Percentiles rank a stretch among this genome's conserved stretches.
Evolutionary conservation across 1,140 invertebrate genomes (phyloP).

Genomic region (Brachionus plicatilis): DNA sequence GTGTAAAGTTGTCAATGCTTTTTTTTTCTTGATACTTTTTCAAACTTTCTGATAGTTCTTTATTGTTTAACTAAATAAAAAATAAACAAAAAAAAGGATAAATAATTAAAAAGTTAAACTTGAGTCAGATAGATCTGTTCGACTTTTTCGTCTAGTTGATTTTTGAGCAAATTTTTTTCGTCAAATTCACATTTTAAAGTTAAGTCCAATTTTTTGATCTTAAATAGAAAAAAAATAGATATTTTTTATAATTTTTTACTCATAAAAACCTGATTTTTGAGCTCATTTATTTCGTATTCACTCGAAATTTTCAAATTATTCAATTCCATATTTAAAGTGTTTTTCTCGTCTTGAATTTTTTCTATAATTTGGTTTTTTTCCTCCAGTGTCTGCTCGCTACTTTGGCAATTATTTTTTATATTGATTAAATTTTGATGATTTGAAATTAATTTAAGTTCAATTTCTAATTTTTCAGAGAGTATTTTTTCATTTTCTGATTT

Average conservation of each 20-base stretch:
- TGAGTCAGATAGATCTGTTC: not conserved
- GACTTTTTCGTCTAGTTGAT: not conserved
- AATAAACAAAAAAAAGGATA: not conserved
- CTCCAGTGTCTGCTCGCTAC: not conserved
- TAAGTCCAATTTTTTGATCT: slow-evolving; percentile 13
- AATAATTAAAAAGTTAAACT: not conserved
- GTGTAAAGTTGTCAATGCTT: not conserved
- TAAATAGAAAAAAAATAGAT: not conserved
- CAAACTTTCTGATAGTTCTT: not conserved
- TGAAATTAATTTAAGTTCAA: not conserved
- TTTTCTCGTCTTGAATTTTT: not conserved
- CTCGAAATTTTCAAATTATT: not conserved
- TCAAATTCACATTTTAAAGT: not conserved
- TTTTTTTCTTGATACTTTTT: not conserved
- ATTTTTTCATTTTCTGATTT: not conserved
- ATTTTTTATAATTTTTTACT: not conserved
- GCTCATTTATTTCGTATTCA: not conserved
- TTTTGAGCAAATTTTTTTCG: not conserved
- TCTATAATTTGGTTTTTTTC: not conserved
- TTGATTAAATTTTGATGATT: not conserved
- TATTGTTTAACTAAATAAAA: not conserved
- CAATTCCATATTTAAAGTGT: not conserved
- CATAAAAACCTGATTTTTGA: not conserved
- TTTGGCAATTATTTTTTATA: not conserved
- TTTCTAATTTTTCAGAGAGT: not conserved